phyloP scores from a whole-genome alignment of 2,797 vertebrate genomes.

The Pangasius sanitwongsei region DNA sequence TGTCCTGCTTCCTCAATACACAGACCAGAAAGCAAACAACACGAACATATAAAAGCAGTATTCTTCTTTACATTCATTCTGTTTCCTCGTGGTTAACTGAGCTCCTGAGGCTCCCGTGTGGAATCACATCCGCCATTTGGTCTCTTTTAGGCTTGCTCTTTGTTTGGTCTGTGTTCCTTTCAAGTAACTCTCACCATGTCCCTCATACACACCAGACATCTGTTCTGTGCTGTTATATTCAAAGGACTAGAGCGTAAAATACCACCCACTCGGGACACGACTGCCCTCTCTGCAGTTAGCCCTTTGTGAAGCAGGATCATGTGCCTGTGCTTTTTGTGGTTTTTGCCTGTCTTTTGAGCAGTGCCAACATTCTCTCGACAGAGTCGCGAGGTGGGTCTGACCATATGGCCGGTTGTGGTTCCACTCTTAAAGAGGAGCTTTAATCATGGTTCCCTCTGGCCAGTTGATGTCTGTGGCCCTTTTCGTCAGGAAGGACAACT shows the following conservation, averaged over 20 bases:
- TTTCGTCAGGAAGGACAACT: constrained; percentile 65
- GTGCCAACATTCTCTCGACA: constrained; percentile 36
- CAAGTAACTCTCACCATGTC: constrained; percentile 31
- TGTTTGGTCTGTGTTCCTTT: constrained; percentile 39
- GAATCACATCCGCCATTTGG: constrained; percentile 30
- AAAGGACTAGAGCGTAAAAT: constrained; percentile 18
- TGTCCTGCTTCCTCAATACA: neutral
- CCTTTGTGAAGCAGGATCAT: constrained; percentile 23
- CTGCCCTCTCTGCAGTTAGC: constrained; percentile 36
- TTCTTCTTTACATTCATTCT: constrained; percentile 11
- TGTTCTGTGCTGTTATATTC: constrained; percentile 28
- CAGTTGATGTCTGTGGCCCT: constrained; percentile 62
- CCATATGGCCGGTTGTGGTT: constrained; percentile 56
- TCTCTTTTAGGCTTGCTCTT: constrained; percentile 4
- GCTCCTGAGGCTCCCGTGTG: constrained; percentile 21
- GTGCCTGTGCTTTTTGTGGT: constrained; percentile 26
- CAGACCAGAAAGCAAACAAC: constrained; percentile 21
- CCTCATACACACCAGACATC: constrained; percentile 20
- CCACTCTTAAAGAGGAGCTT: constrained; percentile 50
- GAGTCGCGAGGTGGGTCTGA: constrained; percentile 30
- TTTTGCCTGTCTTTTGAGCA: constrained; percentile 17
- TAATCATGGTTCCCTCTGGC: constrained; percentile 52
- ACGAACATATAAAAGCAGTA: neutral
- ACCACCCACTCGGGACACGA: constrained; percentile 20
- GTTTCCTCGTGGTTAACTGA: constrained; percentile 22